Evolutionary conservation across 2,113 vertebrate species (phyloP), one percentile per base, ranked within the genome.

Genomic region (Arizona elegans): DNA sequence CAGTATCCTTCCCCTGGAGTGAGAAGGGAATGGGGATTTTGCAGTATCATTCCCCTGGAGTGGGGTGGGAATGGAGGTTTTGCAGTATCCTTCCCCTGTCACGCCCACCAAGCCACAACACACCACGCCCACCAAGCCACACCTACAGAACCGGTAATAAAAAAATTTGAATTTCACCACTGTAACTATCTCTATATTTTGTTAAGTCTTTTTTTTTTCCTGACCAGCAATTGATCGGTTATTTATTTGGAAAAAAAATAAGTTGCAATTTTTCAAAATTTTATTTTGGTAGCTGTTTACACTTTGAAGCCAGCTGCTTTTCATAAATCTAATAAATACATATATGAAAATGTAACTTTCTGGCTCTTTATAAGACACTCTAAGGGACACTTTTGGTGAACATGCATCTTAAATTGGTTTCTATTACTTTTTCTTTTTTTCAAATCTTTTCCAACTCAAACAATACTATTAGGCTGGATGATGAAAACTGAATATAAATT

Each of bases 401-500:
- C 38, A 29, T 54, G 43, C 29, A 12, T 47, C 23, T 70, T 70
- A 56, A 24, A 21, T 70, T 17, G 54, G 33, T 56, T 92, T 92
- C 87, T 92, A 56, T 65, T 56, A 19, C 86, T n/a, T 81, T 21
- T 21, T 81, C 13, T 81, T 81, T 56, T 52, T 89, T 89, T 92
- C 59, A 70, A 38, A 70, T 54, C 59, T 38, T 88, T 92, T 89
- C 33, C 56, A 26, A 58, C 13, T 38, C 33, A 75, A 89, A 26
- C 65, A 29, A 17, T 55, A 19, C 52, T 75, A 43, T 89, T 81
- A 92, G 21, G 29, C 9, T 50, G 52, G 62, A 56, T 85, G 65
- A 88, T 70, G 47, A 92, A 88, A 81, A 89, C 24, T 81, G 33
- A 24, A 87, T 62, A 65, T 65, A 33, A 89, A 89, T 89, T 92